phyloP scores from a whole-genome alignment of 2,888 invertebrate genomes.

The Stegophylla sp. region DNA sequence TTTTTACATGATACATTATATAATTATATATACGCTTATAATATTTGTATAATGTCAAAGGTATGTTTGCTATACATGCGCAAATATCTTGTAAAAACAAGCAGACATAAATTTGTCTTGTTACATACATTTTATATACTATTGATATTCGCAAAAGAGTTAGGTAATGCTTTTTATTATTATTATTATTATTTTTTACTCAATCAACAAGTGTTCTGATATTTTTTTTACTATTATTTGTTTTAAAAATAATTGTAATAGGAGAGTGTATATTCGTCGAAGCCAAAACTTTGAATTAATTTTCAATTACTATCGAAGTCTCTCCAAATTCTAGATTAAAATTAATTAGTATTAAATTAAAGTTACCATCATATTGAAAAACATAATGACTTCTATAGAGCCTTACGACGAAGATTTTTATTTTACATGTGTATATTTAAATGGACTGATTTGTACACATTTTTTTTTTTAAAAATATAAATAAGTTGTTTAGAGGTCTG shows the following conservation, averaged over 20 bases:
- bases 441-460: conserved; percentile 55
- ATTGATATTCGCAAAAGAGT: not conserved
- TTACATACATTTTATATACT: not conserved
- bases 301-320: not conserved
- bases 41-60: not conserved
- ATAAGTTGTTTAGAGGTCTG: conserved; percentile 31
- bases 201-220: not conserved
- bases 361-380: conserved; percentile 33
- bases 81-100: not conserved
- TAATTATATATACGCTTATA: not conserved
- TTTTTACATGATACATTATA: not conserved
- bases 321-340: conserved; percentile 32
- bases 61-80: not conserved
- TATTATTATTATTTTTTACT: conserved; percentile 13
- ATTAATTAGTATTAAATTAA: conserved; percentile 21
- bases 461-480: conserved; percentile 35
- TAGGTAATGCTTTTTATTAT: conserved; percentile 7
- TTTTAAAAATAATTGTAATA: not conserved
- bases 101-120: not conserved
- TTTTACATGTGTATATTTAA: conserved; percentile 35
- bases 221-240: not conserved
- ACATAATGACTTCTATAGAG: not conserved
- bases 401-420: conserved; percentile 7
- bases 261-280: not conserved
- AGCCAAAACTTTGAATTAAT: not conserved